These are phyloP conservation scores for Drosophila kambysellisi DNA, from an alignment of 2,888 invertebrate species.

Conservation along the genomic window DNA sequence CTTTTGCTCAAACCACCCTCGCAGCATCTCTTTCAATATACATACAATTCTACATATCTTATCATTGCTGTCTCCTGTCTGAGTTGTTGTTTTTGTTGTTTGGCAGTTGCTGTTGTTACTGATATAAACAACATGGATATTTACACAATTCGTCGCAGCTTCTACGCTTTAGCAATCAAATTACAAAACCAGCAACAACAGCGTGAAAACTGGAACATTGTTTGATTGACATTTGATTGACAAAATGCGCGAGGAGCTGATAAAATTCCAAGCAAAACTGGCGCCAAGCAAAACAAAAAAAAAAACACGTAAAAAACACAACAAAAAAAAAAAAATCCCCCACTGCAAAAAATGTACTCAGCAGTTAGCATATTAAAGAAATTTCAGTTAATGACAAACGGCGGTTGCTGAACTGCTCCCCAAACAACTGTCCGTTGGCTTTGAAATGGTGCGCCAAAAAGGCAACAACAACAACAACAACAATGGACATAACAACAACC, in stretches of 20 bases:
- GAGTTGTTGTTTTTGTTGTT: constrained; percentile 21
- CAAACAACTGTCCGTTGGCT: constrained; percentile 37
- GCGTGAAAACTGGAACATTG: constrained; percentile 60
- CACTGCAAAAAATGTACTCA: constrained; percentile 52
- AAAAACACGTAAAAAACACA: constrained; percentile 25
- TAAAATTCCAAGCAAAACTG: constrained; percentile 55
- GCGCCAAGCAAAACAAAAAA: constrained; percentile 42
- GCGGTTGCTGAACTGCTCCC: constrained; percentile 25
- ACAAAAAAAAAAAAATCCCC: constrained; percentile 40
- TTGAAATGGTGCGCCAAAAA: constrained; percentile 28
- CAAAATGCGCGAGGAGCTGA: constrained; percentile 58
- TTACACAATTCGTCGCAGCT: constrained; percentile 77
- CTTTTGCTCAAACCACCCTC: constrained; percentile 34
- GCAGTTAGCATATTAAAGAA: constrained; percentile 63
- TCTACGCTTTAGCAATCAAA: constrained; percentile 80
- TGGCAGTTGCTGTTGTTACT: constrained; percentile 36
- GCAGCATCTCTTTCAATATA: constrained; percentile 41
- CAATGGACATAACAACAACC: constrained; percentile 44
- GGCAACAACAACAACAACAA: constrained; percentile 14
- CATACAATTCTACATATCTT: constrained; percentile 59
- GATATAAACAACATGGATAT: constrained; percentile 77
- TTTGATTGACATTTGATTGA: constrained; percentile 79
- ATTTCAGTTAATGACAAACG: constrained; percentile 57
- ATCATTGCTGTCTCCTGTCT: constrained; percentile 40
- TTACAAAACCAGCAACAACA: constrained; percentile 64